These are phyloP conservation scores for Zosterops borbonicus DNA, from an alignment of 2,113 vertebrate genomes.

Conservation along the genomic window DNA sequence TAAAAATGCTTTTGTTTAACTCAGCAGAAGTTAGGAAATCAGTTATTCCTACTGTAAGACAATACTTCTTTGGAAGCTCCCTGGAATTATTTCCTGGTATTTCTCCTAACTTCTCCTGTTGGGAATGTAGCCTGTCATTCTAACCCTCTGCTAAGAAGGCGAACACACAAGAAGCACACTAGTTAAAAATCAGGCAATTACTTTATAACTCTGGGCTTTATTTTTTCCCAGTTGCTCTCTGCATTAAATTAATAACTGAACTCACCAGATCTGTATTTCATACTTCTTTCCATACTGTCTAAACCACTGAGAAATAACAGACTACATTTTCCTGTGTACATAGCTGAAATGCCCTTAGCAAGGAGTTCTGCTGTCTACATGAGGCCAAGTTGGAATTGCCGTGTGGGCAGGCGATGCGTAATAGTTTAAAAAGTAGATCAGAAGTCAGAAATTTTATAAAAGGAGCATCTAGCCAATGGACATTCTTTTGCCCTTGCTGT, in stretches of 20 bases:
- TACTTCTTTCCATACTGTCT: neutral
- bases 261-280: neutral
- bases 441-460: neutral
- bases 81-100: neutral
- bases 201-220: slow-evolving; percentile 8
- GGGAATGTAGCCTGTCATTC: neutral
- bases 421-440: neutral
- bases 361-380: neutral
- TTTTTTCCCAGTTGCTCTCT: neutral
- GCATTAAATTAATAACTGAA: neutral
- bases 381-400: neutral
- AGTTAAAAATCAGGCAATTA: slow-evolving; percentile 1
- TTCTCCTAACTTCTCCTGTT: neutral
- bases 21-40: neutral
- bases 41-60: neutral
- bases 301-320: neutral
- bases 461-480: neutral
- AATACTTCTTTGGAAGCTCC: neutral
- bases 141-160: neutral
- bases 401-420: neutral
- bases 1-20: neutral
- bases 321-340: neutral
- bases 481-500: neutral
- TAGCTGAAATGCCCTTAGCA: neutral
- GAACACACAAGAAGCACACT: neutral